Base-by-base conservation (phyloP, 2,797 vertebrate species). In the Etheostoma perlongum region DNA sequence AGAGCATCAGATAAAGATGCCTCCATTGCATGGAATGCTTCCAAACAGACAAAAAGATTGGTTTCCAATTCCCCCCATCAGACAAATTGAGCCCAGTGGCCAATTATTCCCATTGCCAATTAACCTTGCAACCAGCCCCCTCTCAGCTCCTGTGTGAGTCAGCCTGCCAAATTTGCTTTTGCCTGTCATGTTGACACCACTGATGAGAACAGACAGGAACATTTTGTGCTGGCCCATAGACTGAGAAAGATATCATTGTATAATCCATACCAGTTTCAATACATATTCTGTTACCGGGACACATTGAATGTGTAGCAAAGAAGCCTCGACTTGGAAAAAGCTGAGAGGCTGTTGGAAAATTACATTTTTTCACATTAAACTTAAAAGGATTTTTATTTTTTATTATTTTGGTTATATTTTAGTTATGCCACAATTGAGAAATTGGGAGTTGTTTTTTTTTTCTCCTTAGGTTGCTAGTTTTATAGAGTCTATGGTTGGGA, bases 31-130 rank as follows among this genome's bases (percentile, higher is more conserved):
- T 91, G 88, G 90, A 90, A 77, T 4, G 61, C 16, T 85, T 89
- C 89, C 89, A 91, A 88, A 90, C 86, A 85, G 81, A 92, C 85
- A 82, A 78, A 81, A 75, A 83, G 89, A 93, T 92, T 88, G 88
- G 86, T 89, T 91, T 93, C 88, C 91, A 91, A 87, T 93, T 92
- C 83, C 85, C 90, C 90, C 93, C 90, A 89, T 94, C 91, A 90
- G 93, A 94, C 91, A 94, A 91, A 93, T 89, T 91, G 86, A 93
- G 91, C 90, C 88, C 88, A 91, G 88, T 93, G 92, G 90, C 91
- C 93, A 94, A 94, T 95, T 94, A 94, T 94, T 94, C 90, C 89
- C 90, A 86, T 86, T 83, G 91, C 91, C 93, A 94, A 95, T 95
- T 94, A 94, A 95, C 94, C 94, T 94, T 91, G 87, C 87, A 87